Evolutionary conservation across 2,888 invertebrate genomes (phyloP).

Genomic region (Stramonita haemastoma): DNA sequence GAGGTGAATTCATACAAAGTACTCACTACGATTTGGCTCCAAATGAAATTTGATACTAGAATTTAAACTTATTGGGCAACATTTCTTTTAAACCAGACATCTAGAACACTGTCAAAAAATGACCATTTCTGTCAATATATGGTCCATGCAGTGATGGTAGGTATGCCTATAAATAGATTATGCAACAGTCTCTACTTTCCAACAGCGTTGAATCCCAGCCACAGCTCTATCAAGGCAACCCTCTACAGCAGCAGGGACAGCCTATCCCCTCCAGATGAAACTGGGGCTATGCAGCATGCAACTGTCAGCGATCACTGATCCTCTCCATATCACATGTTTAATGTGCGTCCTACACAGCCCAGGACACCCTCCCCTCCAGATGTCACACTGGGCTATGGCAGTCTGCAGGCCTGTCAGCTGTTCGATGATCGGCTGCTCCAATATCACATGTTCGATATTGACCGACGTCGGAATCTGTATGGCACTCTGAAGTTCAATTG

Average conservation of each 20-base stretch:
- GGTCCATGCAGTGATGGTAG: background rate
- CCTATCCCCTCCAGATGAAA: too few relatives aligned
- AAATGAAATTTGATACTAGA: too few relatives aligned
- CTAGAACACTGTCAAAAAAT: background rate
- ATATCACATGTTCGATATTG: conserved; percentile 50
- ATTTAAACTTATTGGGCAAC: too few relatives aligned
- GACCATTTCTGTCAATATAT: background rate
- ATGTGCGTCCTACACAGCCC: too few relatives aligned
- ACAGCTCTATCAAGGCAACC: conserved; percentile 19
- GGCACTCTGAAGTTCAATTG: conserved; percentile 46
- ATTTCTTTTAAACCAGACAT: background rate
- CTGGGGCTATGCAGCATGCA: too few relatives aligned
- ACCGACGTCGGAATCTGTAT: conserved; percentile 48
- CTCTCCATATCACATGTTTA: too few relatives aligned
- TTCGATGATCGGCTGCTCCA: conserved; percentile 51
- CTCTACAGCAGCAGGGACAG: conserved; percentile 16
- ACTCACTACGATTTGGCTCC: too few relatives aligned
- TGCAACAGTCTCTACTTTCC: conserved; percentile 60
- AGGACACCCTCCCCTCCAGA: background rate
- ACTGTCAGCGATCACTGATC: too few relatives aligned
- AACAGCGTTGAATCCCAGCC: conserved; percentile 60
- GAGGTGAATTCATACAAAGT: too few relatives aligned
- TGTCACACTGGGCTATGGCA: conserved; percentile 4
- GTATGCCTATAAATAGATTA: too few relatives aligned
- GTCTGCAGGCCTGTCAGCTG: conserved; percentile 47